Evolutionary conservation across 2,113 vertebrate species (phyloP).

Genomic region (Isichthys henryi): DNA sequence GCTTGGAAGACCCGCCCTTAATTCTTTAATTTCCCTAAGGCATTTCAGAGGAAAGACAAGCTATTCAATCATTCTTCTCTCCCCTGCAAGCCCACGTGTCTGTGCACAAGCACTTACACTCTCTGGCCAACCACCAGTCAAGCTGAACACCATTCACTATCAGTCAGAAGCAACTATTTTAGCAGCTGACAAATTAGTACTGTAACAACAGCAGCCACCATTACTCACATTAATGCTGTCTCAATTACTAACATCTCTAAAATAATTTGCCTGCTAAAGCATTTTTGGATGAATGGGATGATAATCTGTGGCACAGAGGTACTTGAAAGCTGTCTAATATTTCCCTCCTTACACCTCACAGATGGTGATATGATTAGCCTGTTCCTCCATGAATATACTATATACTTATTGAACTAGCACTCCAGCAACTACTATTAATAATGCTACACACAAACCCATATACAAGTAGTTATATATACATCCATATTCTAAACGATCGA

Average conservation of each 20-base stretch:
- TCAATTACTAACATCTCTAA: not conserved
- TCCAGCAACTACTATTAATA: not conserved
- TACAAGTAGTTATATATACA: not conserved
- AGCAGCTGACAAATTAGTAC: not conserved
- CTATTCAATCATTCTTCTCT: conserved; percentile 4
- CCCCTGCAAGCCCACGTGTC: not conserved
- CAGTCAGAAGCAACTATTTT: not conserved
- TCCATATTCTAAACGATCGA: not conserved
- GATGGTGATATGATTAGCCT: conserved; percentile 12
- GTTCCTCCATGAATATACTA: not conserved
- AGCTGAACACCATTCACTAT: not conserved
- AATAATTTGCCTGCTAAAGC: not conserved
- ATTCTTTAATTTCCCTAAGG: conserved; percentile 3
- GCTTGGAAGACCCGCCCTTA: not conserved
- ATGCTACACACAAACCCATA: not conserved
- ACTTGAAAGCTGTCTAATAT: not conserved
- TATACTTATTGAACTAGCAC: not conserved
- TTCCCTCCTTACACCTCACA: not conserved
- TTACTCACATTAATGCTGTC: not conserved
- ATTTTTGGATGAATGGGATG: not conserved
- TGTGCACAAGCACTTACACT: not conserved
- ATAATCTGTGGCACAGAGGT: not conserved
- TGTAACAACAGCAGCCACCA: not conserved
- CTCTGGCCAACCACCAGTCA: not conserved
- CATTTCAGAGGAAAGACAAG: not conserved